Evolutionary conservation across 1,140 invertebrate species (phyloP), one percentile per base, ranked within the genome.

Genomic region (Acyrthosiphon pisum): DNA sequence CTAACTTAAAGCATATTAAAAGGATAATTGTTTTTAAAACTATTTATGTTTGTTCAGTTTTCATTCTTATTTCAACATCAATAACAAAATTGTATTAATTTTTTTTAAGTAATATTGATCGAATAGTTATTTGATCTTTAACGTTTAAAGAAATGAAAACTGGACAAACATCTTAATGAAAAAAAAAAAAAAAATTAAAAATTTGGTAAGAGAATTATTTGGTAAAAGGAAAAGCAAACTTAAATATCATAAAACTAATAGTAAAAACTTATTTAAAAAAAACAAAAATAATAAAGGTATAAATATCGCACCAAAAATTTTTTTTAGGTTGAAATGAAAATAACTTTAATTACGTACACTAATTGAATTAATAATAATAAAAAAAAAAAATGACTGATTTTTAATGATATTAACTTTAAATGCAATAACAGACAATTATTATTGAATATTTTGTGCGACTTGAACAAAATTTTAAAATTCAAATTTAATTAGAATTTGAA

Each of bases 391-490:
- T 84, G 41, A 46, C 6, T 68, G n/a, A 46, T 68, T 90, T 26
- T 68, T 68, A 44, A 90, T 90, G 37, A 89, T 90, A n/a, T 30
- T 90, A 68, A 90, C 30, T 44, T 56, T 90, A 90, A 90, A 90
- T 90, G 56, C 89, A 90, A 60, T 26, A 41, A 68, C n/a, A 68
- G 18, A 90, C 26, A 90, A 68, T 90, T 68, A 60, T 60, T 60
- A 68, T 46, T 68, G 89, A 90, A n/a, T 44, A 44, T 9, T 44
- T 90, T 90, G 89, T 90, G 89, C 89, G 56, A 44, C 26, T 23
- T 90, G 35, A 60, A 68, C 2, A 68, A 68, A n/a, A 30, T 44
- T 60, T 2, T 2, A 37, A 37, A 22, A 87, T 20, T 53, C 14
- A 37, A 50, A 37, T 89, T 89, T 76, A 68, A 90, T 68, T 90